Conservation (phyloP, 2,888 invertebrate species). For the Dicyrtomina minuta region DNA sequence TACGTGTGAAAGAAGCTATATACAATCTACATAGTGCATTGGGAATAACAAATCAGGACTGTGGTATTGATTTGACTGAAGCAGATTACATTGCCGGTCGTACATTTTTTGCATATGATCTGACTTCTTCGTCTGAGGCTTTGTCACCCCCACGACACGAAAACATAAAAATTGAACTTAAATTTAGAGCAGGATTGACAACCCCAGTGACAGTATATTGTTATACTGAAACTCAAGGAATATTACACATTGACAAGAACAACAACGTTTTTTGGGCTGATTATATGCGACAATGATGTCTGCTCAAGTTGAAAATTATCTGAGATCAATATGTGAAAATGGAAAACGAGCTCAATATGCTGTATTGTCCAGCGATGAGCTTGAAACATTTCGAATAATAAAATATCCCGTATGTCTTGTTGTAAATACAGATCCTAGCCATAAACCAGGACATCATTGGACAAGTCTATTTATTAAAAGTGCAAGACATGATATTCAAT, state of each 20-base stretch:
- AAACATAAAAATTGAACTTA: constrained; percentile 27
- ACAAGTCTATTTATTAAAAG: constrained; percentile 9
- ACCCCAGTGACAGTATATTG: constrained; percentile 36
- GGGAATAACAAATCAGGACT: constrained; percentile 13
- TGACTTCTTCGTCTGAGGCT: not conserved
- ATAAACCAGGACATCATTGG: constrained; percentile 34
- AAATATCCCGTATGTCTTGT: constrained; percentile 24
- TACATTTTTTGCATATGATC: constrained; percentile 24
- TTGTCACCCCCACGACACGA: constrained; percentile 5
- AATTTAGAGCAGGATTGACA: constrained; percentile 28
- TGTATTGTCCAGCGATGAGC: constrained; percentile 31
- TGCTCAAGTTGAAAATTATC: not conserved
- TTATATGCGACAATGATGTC: constrained; percentile 33
- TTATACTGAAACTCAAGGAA: constrained; percentile 36
- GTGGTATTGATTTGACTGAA: constrained; percentile 10
- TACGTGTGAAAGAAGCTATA: constrained; percentile 6
- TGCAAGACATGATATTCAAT: constrained; percentile 16
- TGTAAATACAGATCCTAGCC: constrained; percentile 24
- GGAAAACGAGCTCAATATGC: constrained; percentile 11
- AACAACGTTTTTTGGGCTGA: constrained; percentile 36
- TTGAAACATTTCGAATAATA: constrained; percentile 14
- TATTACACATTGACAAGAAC: constrained; percentile 35
- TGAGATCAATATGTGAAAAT: constrained; percentile 4
- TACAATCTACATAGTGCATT: constrained; percentile 6
- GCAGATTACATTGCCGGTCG: constrained; percentile 1